These are phyloP conservation scores for Neotragus pygmaeus DNA, from an alignment of 2,113 vertebrate genomes.

Conservation along the genomic window DNA sequence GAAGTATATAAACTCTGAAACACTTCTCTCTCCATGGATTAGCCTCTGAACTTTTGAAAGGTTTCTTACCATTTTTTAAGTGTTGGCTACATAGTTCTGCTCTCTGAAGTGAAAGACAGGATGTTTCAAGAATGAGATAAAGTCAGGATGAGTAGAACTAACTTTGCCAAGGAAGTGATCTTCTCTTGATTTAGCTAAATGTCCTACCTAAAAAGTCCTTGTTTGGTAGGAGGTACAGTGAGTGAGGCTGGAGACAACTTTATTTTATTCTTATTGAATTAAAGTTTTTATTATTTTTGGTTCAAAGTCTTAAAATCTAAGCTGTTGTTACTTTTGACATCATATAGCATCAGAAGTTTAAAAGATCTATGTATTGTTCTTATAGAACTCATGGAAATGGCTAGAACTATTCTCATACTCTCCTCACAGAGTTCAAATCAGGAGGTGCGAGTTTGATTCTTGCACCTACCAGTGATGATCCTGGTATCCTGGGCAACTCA, in stretches of 20 bases:
- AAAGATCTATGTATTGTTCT: background rate
- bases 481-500: background rate
- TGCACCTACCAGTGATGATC: background rate
- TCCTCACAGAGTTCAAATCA: background rate
- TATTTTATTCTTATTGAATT: background rate
- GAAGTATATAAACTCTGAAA: background rate
- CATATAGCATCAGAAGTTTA: background rate
- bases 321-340: background rate
- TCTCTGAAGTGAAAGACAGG: background rate
- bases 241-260: background rate
- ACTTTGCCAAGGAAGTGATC: background rate
- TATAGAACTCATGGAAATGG: background rate
- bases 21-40: background rate
- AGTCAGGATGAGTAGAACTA: background rate
- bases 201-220: background rate
- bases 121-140: background rate
- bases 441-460: background rate
- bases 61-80: background rate
- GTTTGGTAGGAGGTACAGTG: background rate
- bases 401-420: background rate
- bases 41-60: background rate
- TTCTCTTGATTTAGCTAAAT: background rate
- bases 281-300: background rate
- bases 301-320: background rate
- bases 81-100: background rate